A percentile compares a stretch with the other conserved stretches of the same genome.
Conservation (phyloP, 2,888 invertebrate genomes). For the Drosophila rubida region DNA sequence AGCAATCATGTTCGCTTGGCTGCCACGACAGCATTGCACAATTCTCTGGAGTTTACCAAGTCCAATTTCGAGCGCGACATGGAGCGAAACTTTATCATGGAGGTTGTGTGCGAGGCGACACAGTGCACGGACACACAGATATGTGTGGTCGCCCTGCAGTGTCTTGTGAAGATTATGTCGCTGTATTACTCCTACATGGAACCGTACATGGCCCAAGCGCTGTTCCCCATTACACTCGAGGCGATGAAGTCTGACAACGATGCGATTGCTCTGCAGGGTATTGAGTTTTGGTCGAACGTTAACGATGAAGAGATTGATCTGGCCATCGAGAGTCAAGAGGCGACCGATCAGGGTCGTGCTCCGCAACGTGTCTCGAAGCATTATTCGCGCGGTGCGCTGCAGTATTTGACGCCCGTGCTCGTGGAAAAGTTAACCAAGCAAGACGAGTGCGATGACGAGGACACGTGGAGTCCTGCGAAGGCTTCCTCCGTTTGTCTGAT, state of each 20-base stretch:
- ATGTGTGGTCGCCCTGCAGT: constrained; percentile 98
- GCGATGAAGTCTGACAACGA: constrained; percentile 99
- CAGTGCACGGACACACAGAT: constrained; percentile 96
- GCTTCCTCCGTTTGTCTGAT: constrained; percentile 99
- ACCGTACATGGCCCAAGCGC: constrained; percentile 98
- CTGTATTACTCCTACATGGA: constrained; percentile 99
- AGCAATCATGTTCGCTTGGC: constrained; percentile 97
- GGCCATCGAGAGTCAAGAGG: constrained; percentile 96
- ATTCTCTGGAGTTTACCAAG: constrained; percentile 99
- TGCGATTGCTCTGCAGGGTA: constrained; percentile 98
- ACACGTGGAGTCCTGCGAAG: constrained; percentile 99
- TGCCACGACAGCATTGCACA: constrained; percentile 97
- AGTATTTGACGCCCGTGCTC: constrained; percentile 96
- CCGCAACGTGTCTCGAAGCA: constrained; percentile 96
- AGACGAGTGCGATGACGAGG: constrained; percentile 98
- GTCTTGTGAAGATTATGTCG: constrained; percentile 98
- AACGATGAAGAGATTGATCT: constrained; percentile 99
- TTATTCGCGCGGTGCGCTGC: constrained; percentile 99
- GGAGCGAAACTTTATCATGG: constrained; percentile 99
- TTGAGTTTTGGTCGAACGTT: constrained; percentile 99
- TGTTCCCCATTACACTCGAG: constrained; percentile 98
- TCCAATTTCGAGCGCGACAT: constrained; percentile 99
- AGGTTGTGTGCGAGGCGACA: constrained; percentile 99
- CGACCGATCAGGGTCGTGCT: constrained; percentile 96
- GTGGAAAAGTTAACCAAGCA: constrained; percentile 98